Base-by-base conservation (phyloP, 1,140 invertebrate genomes). In the Lutraria rhynchaena region DNA sequence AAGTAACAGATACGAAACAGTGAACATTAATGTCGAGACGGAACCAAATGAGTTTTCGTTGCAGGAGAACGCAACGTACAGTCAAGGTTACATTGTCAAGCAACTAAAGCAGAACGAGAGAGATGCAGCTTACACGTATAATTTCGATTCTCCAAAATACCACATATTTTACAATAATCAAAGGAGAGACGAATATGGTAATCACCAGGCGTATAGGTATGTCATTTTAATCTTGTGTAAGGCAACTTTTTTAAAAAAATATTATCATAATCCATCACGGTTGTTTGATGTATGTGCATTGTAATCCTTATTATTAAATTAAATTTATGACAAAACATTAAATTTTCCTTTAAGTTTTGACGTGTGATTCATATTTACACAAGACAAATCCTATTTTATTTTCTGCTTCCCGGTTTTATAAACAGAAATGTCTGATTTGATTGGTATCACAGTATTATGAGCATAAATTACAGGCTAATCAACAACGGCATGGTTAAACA, bases 81-180 rank as follows among this genome's bases (percentile, higher is more conserved):
- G 67, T 44, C 71, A 74, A 27, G 71, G 55, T 0, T 37, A 41
- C n/a, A 17, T 74, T 44, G 41, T 44, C 24, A 33, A 27, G 60
- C 9, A 74, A 13, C 4, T 89, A 3, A 83, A 82, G 27, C 33
- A 55, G 5, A 86, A 82, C 11, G 89, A 90, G 77, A 51, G 65
- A 41, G 78, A 85, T 0, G 88, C 87, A 22, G 81, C 83, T 13
- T 85, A 83, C 27, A 84, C 84, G n/a, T 89, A 81, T 73, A 78
- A 87, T 41, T 89, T 88, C 46, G 82, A 87, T 11, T 24, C 27
- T 3, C 88, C 88, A 44, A 89, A 87, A 46, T 87, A 89, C 58
- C 85, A 87, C 51, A 41, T 90, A 2, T 85, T 90, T 35, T 88
- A 87, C 67, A 89, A 86, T 53, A 76, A 89, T 69, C 22, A 80